Percentiles rank a stretch among this genome's conserved stretches.
phyloP scores from a whole-genome alignment of 2,113 vertebrate genomes.

The Crotalus tigris region DNA sequence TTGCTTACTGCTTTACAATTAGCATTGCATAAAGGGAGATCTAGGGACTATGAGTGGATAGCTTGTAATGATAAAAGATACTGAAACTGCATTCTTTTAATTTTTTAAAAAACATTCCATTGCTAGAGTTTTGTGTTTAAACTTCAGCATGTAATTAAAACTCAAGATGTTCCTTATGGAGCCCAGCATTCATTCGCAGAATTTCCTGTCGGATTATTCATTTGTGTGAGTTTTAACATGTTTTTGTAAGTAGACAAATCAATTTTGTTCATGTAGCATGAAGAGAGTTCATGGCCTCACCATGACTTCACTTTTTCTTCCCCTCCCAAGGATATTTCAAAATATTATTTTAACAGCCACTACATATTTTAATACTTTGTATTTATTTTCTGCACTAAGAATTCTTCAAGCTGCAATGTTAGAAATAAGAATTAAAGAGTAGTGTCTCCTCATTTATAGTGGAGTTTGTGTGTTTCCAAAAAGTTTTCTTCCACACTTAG shows the following conservation, averaged over 20 bases:
- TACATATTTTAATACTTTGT: not conserved
- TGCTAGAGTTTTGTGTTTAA: conserved; percentile 27
- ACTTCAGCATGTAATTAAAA: conserved; percentile 47
- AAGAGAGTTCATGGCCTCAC: not conserved
- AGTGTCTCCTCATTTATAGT: not conserved
- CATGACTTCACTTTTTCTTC: not conserved
- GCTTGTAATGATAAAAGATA: conserved; percentile 32
- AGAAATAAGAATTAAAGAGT: not conserved
- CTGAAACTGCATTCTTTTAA: conserved; percentile 21
- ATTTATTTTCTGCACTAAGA: not conserved
- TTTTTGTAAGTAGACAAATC: not conserved
- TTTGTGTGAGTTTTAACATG: not conserved
- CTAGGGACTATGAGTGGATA: conserved; percentile 34
- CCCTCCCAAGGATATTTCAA: not conserved
- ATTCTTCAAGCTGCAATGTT: not conserved
- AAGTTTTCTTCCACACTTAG: not conserved
- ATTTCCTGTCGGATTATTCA: conserved; percentile 1
- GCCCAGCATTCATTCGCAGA: conserved; percentile 18
- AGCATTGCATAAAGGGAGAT: conserved; percentile 20
- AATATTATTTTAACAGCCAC: not conserved
- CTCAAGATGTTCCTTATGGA: conserved; percentile 24
- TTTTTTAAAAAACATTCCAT: not conserved
- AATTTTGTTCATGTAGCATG: too few relatives aligned
- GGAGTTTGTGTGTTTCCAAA: too few relatives aligned
- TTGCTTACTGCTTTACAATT: conserved; percentile 12